Evolutionary conservation across 2,888 invertebrate species (phyloP).

Genomic region (Tetropium fuscum): DNA sequence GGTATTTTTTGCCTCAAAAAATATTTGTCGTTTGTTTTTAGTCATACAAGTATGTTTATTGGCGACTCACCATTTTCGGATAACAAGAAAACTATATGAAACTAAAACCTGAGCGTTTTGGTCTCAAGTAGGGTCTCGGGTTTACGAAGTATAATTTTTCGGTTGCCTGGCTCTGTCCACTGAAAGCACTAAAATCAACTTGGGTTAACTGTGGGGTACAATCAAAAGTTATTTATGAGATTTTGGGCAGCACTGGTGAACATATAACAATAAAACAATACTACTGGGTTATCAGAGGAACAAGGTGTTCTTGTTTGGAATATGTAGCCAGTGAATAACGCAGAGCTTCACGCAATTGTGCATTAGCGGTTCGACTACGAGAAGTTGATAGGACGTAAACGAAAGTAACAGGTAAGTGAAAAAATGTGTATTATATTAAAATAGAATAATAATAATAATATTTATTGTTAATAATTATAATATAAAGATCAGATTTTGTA

Average conservation of each 20-base stretch:
- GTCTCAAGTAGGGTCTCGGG: too few species aligned
- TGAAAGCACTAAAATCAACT: not conserved
- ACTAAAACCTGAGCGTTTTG: too few species aligned
- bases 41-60: too few species aligned
- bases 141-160: too few species aligned
- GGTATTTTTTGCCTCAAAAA: too few species aligned
- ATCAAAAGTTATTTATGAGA: constrained; percentile 45
- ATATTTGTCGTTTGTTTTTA: too few species aligned
- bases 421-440: too few species aligned
- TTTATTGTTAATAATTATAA: too few species aligned
- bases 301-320: constrained; percentile 40
- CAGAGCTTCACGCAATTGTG: constrained; percentile 31
- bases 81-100: too few species aligned
- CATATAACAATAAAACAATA: constrained; percentile 40
- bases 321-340: constrained; percentile 33
- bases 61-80: too few species aligned
- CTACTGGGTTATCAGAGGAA: constrained; percentile 39
- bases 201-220: constrained; percentile 11
- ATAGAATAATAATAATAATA: too few species aligned
- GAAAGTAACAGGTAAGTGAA: not conserved
- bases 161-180: not conserved
- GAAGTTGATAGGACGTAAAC: not conserved
- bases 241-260: constrained; percentile 38
- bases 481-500: too few species aligned
- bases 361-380: constrained; percentile 13